These are phyloP conservation scores for Melieria picta DNA, from an alignment of 2,888 invertebrate species.

Conservation along the genomic window DNA sequence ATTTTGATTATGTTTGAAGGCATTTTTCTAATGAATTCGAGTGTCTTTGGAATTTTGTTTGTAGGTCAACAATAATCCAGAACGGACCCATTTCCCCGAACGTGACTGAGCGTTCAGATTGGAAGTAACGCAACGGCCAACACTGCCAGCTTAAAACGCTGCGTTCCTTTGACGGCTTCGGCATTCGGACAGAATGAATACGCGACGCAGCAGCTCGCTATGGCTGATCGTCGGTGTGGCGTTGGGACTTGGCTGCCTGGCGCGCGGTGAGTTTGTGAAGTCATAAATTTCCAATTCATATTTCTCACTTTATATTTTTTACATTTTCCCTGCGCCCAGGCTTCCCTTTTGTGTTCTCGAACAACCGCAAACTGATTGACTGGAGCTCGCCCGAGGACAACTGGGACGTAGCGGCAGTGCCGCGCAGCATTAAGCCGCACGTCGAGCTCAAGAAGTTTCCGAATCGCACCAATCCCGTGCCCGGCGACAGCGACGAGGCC, in stretches of 20 bases:
- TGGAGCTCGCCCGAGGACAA: conserved; percentile 61
- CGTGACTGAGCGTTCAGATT: no score
- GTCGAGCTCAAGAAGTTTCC: conserved; percentile 54
- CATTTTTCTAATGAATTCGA: no score
- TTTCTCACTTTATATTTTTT: no score
- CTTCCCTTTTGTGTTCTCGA: conserved; percentile 55
- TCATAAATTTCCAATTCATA: background rate
- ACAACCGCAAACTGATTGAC: conserved; percentile 55
- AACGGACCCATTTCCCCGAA: no score
- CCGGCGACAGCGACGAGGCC: conserved; percentile 58
- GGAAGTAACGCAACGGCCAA: no score
- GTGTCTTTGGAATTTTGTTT: no score
- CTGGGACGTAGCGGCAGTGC: conserved; percentile 61
- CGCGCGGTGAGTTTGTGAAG: background rate
- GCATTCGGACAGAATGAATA: no score
- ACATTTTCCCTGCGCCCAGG: conserved; percentile 45
- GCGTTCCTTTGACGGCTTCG: no score
- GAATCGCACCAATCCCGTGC: conserved; percentile 56
- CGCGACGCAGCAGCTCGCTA: conserved; percentile 31
- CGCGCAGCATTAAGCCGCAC: conserved; percentile 64
- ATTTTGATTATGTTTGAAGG: no score
- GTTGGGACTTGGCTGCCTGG: background rate
- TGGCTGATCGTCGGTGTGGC: conserved; percentile 41
- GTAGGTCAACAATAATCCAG: no score
- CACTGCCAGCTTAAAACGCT: no score